Evolutionary conservation across 1,140 invertebrate species (phyloP), one percentile per base, ranked within the genome.

Genomic region (Grapholita molesta): DNA sequence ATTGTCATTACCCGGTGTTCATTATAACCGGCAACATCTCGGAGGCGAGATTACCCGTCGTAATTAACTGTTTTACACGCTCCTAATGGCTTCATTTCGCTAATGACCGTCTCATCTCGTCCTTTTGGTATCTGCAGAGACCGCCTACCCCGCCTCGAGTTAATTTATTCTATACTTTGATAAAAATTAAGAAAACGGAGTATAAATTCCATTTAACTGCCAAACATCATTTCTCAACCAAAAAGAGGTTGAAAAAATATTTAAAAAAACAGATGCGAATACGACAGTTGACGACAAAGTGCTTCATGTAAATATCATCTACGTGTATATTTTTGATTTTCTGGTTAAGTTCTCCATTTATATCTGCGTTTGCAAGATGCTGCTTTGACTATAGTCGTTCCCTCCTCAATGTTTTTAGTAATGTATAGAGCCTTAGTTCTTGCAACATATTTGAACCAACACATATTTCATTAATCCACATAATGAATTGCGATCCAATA

Each of bases 31-130:
- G 24, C 33, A 69, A 24, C 68, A 52, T 15, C 68, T 53, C 77
- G 78, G 77, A 76, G 74, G 71, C 68, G 78, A 84, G 80, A 86
- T 84, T 82, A 77, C 75, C 66, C 61, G 69, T 57, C 73, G 79
- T 88, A 90, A 88, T 90, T 90, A 90, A 84, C 84, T 86, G 83
- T 85, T 90, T 90, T 88, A 90, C 86, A 85, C 88, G 81, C 84
- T 82, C 77, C 79, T 88, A 87, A 90, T 84, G 82, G 80, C 84
- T 90, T 88, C 83, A 90, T 88, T 87, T 74, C 80, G 80, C 82
- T 90, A 90, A 90, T 86, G 86, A 84, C 80, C 80, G 72, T 70
- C 75, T 80, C 81, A 77, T 74, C 77, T 82, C 79, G 73, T 76
- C 84, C 77, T 80, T 80, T 70, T 70, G 68, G 70, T 76, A 75